Percentiles rank a stretch among this genome's conserved stretches.
Evolutionary conservation across 2,113 vertebrate genomes (phyloP).

Genomic region (Neolamprologus variostigma): DNA sequence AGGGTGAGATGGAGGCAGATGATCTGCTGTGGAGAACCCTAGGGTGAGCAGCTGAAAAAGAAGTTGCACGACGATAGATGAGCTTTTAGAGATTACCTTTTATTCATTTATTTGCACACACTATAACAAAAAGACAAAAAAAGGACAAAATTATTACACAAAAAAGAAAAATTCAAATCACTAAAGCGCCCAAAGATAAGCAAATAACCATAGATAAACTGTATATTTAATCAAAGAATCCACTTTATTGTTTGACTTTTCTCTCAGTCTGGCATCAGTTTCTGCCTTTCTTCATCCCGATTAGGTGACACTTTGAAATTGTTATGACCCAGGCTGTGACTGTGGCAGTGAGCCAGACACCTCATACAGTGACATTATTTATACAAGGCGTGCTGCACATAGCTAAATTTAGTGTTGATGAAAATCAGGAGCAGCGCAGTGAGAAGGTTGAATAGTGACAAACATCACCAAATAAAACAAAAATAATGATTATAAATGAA

Average conservation of each 20-base stretch:
- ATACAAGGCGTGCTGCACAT: not conserved
- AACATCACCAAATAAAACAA: not conserved
- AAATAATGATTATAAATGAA: not conserved
- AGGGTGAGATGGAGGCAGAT: not conserved
- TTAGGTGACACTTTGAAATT: not conserved
- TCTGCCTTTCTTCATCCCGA: not conserved
- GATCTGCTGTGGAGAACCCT: not conserved
- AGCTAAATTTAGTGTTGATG: not conserved
- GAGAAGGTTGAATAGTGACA: not conserved
- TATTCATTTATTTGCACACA: not conserved
- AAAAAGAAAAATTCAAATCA: not conserved
- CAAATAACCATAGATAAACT: not conserved
- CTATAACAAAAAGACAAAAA: not conserved
- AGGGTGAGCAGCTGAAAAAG: not conserved
- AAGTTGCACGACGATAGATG: not conserved
- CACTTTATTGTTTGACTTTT: not conserved
- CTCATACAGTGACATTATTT: not conserved
- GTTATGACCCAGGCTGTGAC: not conserved
- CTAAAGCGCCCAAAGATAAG: not conserved
- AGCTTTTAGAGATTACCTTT: not conserved
- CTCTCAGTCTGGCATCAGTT: not conserved
- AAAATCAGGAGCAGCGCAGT: not conserved
- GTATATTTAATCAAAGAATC: not conserved
- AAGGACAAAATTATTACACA: not conserved
- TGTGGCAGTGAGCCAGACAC: not conserved